Conservation (phyloP, 2,888 invertebrate genomes). For the Oligia strigilis region DNA sequence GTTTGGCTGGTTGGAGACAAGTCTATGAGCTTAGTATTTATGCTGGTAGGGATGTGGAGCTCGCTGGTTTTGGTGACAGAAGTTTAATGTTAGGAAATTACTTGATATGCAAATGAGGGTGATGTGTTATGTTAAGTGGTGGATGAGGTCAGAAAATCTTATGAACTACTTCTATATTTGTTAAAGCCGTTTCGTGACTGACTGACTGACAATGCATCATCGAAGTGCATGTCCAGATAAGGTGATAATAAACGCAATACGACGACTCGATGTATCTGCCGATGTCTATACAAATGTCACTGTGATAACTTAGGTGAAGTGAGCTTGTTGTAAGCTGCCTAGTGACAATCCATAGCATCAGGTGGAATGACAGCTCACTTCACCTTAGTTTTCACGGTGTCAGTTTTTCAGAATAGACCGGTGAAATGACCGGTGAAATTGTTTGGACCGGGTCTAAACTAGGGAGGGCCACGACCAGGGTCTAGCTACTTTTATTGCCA, state of each 20-base stretch:
- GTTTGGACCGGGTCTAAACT: not conserved
- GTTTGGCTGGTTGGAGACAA: conserved; percentile 2
- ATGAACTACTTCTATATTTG: not conserved
- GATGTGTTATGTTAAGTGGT: too few relatives aligned
- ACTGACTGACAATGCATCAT: not conserved
- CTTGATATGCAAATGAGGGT: not conserved
- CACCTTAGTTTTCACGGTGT: not conserved
- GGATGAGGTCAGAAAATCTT: conserved; percentile 3
- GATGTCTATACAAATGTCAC: too few relatives aligned
- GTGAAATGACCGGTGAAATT: too few relatives aligned
- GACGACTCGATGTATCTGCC: too few relatives aligned
- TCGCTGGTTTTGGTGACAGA: conserved; percentile 21
- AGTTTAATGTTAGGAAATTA: not conserved
- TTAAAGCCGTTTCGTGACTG: not conserved
- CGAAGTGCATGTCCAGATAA: not conserved
- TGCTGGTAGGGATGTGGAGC: conserved; percentile 19
- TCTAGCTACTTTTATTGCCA: not conserved
- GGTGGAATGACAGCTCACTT: not conserved
- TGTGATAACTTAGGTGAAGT: too few relatives aligned
- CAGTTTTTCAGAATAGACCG: not conserved
- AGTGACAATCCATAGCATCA: too few relatives aligned
- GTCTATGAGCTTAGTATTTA: conserved; percentile 43
- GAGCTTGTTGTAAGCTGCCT: too few relatives aligned
- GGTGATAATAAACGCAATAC: not conserved
- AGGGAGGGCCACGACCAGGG: not conserved